Percentiles rank a stretch among this genome's conserved stretches.
These are phyloP conservation scores for Xanthia togata DNA, from an alignment of 2,888 invertebrate species.

Conservation along the genomic window DNA sequence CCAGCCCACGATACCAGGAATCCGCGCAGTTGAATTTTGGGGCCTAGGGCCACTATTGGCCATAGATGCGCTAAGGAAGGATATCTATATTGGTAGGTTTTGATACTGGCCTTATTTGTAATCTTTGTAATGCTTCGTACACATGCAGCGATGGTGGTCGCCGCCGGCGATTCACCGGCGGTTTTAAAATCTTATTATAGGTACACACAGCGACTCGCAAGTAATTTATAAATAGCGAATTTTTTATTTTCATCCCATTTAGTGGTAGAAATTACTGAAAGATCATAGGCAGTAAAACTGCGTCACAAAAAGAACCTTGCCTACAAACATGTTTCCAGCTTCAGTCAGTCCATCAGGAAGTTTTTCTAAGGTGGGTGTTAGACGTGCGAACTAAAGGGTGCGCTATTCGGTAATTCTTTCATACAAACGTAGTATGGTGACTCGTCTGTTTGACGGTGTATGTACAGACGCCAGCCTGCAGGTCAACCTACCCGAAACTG, in stretches of 20 bases:
- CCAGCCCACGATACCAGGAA: neutral
- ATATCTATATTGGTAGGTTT: too few species aligned
- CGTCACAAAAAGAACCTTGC: neutral
- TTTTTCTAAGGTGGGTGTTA: neutral
- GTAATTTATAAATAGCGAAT: neutral
- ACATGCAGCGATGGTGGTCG: too few species aligned
- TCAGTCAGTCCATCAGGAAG: neutral
- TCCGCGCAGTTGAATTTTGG: neutral
- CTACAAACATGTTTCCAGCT: neutral
- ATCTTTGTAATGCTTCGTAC: neutral
- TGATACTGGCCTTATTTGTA: too few species aligned
- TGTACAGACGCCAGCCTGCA: too few species aligned
- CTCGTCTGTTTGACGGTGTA: too few species aligned
- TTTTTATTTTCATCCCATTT: neutral
- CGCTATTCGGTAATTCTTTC: too few species aligned
- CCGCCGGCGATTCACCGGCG: too few species aligned
- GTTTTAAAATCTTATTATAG: too few species aligned
- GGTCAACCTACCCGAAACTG: too few species aligned
- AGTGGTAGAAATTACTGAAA: neutral
- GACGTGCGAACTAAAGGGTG: too few species aligned
- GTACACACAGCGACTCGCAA: neutral
- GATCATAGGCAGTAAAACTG: neutral
- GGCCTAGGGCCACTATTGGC: neutral
- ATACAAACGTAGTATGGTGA: too few species aligned
- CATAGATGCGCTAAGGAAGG: neutral